Percentiles rank a stretch among this genome's conserved stretches.
phyloP scores from a whole-genome alignment of 2,113 vertebrate genomes.

The Campylorhamphus procurvoides region DNA sequence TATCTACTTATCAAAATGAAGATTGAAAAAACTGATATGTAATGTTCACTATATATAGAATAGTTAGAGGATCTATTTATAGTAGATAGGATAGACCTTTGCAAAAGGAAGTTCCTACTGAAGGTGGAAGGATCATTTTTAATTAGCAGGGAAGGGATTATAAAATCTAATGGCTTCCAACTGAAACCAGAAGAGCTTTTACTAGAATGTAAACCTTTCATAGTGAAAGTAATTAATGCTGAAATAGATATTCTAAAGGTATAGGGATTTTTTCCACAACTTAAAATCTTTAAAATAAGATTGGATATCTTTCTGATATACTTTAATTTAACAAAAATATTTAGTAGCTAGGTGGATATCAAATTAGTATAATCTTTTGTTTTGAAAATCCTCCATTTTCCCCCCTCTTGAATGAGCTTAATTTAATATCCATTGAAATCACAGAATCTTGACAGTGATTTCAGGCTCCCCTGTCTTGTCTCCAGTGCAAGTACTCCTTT shows the following conservation, averaged over 20 bases:
- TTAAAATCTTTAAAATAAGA: not conserved
- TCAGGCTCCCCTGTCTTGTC: not conserved
- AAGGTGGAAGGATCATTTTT: not conserved
- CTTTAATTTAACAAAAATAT: not conserved
- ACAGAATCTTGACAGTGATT: not conserved
- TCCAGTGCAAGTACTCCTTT: not conserved
- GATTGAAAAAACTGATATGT: not conserved
- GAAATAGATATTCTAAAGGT: not conserved
- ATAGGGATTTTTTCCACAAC: not conserved
- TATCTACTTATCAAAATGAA: not conserved
- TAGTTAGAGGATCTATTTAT: not conserved
- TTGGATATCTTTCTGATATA: not conserved
- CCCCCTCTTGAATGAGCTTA: not conserved
- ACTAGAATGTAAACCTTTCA: not conserved
- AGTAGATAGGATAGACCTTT: not conserved
- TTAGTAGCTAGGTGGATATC: not conserved
- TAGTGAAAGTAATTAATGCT: not conserved
- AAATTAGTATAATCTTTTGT: not conserved
- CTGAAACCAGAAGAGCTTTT: not conserved
- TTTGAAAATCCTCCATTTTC: not conserved
- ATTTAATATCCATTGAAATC: not conserved
- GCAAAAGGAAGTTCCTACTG: not conserved
- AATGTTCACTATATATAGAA: not conserved
- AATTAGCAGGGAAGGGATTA: not conserved
- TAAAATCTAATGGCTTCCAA: not conserved